These are phyloP conservation scores for Lacerta agilis DNA, from an alignment of 2,797 vertebrate genomes.

Conservation along the genomic window DNA sequence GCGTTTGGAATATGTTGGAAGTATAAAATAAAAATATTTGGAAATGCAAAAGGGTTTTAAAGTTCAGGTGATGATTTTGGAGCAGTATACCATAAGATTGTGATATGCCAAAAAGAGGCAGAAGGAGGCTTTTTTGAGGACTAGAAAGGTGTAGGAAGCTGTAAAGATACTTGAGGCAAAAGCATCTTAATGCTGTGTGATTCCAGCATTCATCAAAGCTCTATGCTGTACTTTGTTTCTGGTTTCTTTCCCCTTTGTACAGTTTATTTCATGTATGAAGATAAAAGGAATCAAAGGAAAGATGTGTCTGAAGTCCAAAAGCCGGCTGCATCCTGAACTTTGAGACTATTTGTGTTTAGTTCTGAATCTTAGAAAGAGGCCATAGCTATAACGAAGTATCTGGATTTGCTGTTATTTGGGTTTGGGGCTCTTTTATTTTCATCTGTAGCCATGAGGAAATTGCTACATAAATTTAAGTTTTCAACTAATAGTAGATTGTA, in stretches of 20 bases:
- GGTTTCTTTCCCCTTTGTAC: conserved; percentile 31
- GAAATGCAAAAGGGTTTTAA: conserved; percentile 46
- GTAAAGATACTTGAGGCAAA: conserved; percentile 32
- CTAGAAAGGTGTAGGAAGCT: conserved; percentile 15
- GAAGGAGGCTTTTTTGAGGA: background rate
- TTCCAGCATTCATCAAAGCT: background rate
- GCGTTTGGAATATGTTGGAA: conserved; percentile 57
- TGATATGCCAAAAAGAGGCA: background rate
- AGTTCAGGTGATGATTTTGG: conserved; percentile 18
- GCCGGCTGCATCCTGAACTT: conserved; percentile 25
- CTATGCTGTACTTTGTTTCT: background rate
- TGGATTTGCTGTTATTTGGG: conserved; percentile 5
- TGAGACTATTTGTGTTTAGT: background rate
- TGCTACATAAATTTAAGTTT: conserved; percentile 61
- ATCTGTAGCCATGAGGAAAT: conserved; percentile 40
- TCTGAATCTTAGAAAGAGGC: background rate
- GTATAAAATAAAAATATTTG: conserved; percentile 55
- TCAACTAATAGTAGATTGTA: conserved; percentile 58
- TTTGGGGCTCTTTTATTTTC: background rate
- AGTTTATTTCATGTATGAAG: conserved; percentile 54
- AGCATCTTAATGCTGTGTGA: conserved; percentile 4
- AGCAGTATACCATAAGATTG: background rate
- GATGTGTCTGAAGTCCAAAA: conserved; percentile 19
- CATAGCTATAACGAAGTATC: conserved; percentile 19
- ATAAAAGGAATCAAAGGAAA: conserved; percentile 57